phyloP scores from a whole-genome alignment of 53 echinoderm and acorn worm genomes.

The Holothuria scabra region DNA sequence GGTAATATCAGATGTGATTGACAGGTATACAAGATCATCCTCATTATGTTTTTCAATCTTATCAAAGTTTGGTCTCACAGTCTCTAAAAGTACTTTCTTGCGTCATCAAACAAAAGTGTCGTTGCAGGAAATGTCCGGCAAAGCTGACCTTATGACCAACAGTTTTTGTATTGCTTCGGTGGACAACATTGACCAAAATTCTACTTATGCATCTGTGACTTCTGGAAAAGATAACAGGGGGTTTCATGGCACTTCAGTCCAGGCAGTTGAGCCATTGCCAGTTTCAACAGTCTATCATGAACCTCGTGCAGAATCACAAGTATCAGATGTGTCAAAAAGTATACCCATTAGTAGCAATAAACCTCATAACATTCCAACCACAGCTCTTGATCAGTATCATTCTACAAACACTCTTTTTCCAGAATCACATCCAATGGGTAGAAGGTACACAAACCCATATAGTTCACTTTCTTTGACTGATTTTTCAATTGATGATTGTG shows the following conservation, averaged over 20 bases:
- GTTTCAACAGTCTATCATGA: background rate
- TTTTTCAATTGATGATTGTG: background rate
- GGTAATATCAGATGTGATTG: constrained; percentile 19
- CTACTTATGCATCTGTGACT: background rate
- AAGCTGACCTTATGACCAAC: background rate
- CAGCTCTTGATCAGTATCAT: background rate
- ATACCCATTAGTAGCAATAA: too few relatives aligned
- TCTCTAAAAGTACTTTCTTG: constrained; percentile 24
- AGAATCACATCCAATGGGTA: background rate
- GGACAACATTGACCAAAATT: constrained; percentile 41
- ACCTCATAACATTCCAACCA: too few relatives aligned
- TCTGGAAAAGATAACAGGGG: background rate
- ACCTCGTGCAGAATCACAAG: too few relatives aligned
- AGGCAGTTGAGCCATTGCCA: background rate
- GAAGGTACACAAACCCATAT: background rate
- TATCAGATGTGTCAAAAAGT: too few relatives aligned
- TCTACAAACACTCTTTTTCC: background rate
- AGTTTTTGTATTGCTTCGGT: constrained; percentile 49
- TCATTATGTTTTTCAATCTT: background rate
- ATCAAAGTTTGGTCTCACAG: constrained; percentile 35
- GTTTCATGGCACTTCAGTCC: constrained; percentile 21
- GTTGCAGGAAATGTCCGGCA: constrained; percentile 11
- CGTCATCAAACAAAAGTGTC: constrained; percentile 18
- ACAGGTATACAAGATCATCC: constrained; percentile 19
- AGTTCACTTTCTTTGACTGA: background rate